These are phyloP conservation scores for Achroia grisella DNA, from an alignment of 1,140 invertebrate species.

Conservation along the genomic window DNA sequence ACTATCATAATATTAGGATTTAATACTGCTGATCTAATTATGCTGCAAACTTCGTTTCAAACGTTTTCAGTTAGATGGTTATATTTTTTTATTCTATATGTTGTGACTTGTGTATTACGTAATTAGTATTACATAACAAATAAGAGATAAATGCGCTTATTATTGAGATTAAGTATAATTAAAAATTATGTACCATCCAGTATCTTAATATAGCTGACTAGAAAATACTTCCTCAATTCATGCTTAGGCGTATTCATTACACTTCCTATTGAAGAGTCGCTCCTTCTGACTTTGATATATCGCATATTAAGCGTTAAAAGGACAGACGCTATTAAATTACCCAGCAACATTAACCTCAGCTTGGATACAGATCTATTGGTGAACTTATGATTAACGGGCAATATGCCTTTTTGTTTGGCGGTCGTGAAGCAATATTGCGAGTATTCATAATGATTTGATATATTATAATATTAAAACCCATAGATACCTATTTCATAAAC, in stretches of 20 bases:
- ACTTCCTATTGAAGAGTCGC: conserved; percentile 27
- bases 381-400: conserved; percentile 15
- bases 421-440: too few species aligned
- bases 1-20: too few species aligned
- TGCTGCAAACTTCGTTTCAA: too few species aligned
- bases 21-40: too few species aligned
- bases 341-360: conserved; percentile 3
- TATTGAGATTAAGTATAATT: not conserved
- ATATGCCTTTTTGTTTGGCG: conserved; percentile 9
- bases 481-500: too few species aligned
- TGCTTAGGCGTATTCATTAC: conserved; percentile 28
- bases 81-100: too few species aligned
- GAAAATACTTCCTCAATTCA: conserved; percentile 17
- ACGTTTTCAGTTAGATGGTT: too few species aligned
- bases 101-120: too few species aligned
- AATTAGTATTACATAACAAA: too few species aligned
- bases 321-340: conserved; percentile 28
- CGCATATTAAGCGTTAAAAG: conserved; percentile 25
- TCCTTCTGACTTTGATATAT: conserved; percentile 28
- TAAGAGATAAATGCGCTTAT: too few species aligned
- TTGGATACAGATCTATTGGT: conserved; percentile 15
- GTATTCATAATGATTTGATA: too few species aligned
- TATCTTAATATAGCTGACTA: not conserved
- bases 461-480: too few species aligned
- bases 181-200: not conserved